phyloP scores from a whole-genome alignment of 2,888 invertebrate genomes.

The Euplexia lucipara region DNA sequence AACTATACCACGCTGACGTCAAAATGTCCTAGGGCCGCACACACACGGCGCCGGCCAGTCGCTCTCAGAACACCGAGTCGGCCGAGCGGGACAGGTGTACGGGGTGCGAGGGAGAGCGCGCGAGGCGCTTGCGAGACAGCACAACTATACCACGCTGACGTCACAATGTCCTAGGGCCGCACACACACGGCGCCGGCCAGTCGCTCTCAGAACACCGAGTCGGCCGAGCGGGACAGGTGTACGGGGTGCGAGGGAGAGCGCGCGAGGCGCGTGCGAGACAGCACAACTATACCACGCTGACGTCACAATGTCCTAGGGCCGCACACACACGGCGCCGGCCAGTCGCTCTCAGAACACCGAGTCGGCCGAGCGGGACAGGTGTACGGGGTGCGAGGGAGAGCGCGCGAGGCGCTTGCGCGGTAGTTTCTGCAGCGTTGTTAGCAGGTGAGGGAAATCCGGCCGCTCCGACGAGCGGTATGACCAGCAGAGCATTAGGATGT shows the following conservation, averaged over 20 bases:
- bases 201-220: slow-evolving; percentile 99
- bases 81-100: too few species aligned
- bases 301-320: slow-evolving; percentile 15
- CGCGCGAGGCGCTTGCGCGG: slow-evolving; percentile 98
- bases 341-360: slow-evolving; percentile 94
- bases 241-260: slow-evolving; percentile 99
- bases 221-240: slow-evolving; percentile 98
- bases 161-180: too few species aligned
- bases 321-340: slow-evolving; percentile 44
- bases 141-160: too few species aligned
- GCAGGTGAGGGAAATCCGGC: slow-evolving; percentile 97
- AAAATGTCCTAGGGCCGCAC: too few species aligned
- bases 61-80: too few species aligned
- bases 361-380: slow-evolving; percentile 98
- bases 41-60: too few species aligned
- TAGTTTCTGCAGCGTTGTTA: slow-evolving; percentile 96
- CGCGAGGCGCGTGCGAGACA: slow-evolving; percentile 98
- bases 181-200: too few species aligned
- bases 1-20: too few species aligned
- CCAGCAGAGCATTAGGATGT: slow-evolving; percentile 99
- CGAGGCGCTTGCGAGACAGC: too few species aligned
- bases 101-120: too few species aligned
- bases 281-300: slow-evolving; percentile 57
- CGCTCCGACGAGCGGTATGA: slow-evolving; percentile 96
- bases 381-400: slow-evolving; percentile 99